These are phyloP conservation scores for Drosophila diplacantha DNA, from an alignment of 2,888 invertebrate species.

Conservation along the genomic window DNA sequence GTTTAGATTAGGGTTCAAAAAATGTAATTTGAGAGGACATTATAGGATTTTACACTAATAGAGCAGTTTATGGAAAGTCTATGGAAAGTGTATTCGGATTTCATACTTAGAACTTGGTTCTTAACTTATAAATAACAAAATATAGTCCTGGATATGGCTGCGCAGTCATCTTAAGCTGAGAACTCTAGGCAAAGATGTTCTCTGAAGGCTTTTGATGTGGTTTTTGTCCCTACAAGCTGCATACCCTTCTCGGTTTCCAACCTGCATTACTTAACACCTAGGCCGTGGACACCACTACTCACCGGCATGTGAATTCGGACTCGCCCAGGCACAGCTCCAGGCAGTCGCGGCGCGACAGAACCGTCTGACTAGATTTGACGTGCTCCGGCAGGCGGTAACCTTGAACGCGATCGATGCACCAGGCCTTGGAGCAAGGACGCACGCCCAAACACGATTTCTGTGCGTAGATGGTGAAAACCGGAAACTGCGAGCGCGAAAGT, in stretches of 20 bases:
- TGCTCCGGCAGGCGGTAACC: slow-evolving; percentile 90
- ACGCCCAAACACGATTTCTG: slow-evolving; percentile 95
- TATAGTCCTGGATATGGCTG: not conserved
- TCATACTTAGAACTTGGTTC: not conserved
- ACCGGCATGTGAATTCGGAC: slow-evolving; percentile 95
- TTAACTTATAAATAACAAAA: not conserved
- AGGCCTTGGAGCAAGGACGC: slow-evolving; percentile 92
- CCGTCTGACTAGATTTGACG: slow-evolving; percentile 86
- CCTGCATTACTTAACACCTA: slow-evolving; percentile 17
- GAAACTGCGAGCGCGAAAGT: slow-evolving; percentile 94
- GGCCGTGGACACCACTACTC: slow-evolving; percentile 78
- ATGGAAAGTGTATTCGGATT: not conserved
- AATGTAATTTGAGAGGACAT: not conserved
- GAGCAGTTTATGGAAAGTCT: not conserved
- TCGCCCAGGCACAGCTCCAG: slow-evolving; percentile 93
- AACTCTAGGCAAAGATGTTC: not conserved
- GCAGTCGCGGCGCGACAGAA: slow-evolving; percentile 90
- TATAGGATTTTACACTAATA: not conserved
- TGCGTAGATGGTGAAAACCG: slow-evolving; percentile 97
- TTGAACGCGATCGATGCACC: slow-evolving; percentile 96
- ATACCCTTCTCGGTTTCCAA: not conserved
- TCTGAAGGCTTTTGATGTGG: not conserved
- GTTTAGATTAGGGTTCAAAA: slow-evolving; percentile 1
- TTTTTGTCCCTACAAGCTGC: not conserved
- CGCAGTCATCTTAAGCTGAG: not conserved